These are phyloP conservation scores for Spicauda simplicius DNA, from an alignment of 2,888 invertebrate species.

Conservation along the genomic window DNA sequence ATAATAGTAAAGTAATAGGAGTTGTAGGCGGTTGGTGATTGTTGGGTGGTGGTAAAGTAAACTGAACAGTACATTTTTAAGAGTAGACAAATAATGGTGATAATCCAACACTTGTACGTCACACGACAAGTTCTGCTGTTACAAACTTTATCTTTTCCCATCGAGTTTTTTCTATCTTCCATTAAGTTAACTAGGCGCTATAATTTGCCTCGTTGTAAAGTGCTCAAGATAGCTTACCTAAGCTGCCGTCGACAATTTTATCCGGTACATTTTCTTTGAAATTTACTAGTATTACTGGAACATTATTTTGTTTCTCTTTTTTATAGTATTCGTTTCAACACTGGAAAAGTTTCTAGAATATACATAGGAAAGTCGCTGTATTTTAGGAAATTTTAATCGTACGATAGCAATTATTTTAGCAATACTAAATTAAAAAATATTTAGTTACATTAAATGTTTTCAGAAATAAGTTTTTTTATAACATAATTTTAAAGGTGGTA, in stretches of 20 bases:
- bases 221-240: slow-evolving; percentile 35
- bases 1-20: no score
- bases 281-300: slow-evolving; percentile 22
- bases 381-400: no score
- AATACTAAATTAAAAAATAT: no score
- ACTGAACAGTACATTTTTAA: not conserved
- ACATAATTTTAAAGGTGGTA: no score
- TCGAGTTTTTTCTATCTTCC: slow-evolving; percentile 22
- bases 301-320: slow-evolving; percentile 5
- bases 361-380: not conserved
- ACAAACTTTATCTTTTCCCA: not conserved
- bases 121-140: not conserved
- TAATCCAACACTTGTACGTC: not conserved
- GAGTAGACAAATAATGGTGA: not conserved
- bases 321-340: not conserved
- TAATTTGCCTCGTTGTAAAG: slow-evolving; percentile 35
- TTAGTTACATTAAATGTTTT: no score
- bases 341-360: not conserved
- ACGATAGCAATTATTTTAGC: no score
- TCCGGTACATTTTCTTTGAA: slow-evolving; percentile 24
- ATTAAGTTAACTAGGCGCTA: slow-evolving; percentile 31
- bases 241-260: slow-evolving; percentile 34
- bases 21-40: no score
- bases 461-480: no score
- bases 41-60: not conserved